Percentiles rank a stretch among this genome's conserved stretches.
Conservation (phyloP, 2,113 vertebrate species). For the Zosterops hypoxanthus region DNA sequence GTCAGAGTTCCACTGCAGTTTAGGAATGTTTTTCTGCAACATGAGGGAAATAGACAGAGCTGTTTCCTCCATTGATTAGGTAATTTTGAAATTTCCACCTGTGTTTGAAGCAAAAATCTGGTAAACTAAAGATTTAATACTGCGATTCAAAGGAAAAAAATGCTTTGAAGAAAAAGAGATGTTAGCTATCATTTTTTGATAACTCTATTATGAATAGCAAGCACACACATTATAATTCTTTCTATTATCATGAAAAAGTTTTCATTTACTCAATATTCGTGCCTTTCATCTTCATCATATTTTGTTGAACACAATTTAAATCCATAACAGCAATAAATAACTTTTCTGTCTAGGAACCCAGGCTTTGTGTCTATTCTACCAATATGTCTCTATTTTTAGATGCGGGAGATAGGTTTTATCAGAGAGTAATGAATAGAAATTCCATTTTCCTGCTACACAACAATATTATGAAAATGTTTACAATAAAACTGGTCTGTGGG, state of each 20-base stretch:
- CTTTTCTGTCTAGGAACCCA: neutral
- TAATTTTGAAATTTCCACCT: neutral
- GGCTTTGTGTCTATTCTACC: neutral
- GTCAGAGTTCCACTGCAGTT: neutral
- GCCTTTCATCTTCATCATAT: neutral
- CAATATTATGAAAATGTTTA: constrained; percentile 51
- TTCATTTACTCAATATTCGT: neutral
- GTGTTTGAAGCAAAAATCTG: neutral
- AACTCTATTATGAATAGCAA: neutral
- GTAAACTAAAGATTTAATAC: neutral
- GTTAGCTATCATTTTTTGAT: neutral
- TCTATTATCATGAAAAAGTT: neutral
- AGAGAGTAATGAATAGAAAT: constrained; percentile 23
- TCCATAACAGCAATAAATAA: neutral
- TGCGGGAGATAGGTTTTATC: neutral
- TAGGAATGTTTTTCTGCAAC: neutral
- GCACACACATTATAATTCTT: neutral
- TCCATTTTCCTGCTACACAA: neutral
- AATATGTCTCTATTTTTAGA: constrained; percentile 29
- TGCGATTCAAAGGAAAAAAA: neutral
- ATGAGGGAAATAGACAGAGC: neutral
- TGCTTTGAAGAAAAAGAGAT: neutral
- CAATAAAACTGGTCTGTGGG: neutral
- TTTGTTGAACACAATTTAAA: constrained; percentile 6
- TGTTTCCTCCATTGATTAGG: neutral